Evolutionary conservation across 2,888 invertebrate genomes (phyloP), one percentile per base, ranked within the genome.

Genomic region (Yponomeuta sedellus): DNA sequence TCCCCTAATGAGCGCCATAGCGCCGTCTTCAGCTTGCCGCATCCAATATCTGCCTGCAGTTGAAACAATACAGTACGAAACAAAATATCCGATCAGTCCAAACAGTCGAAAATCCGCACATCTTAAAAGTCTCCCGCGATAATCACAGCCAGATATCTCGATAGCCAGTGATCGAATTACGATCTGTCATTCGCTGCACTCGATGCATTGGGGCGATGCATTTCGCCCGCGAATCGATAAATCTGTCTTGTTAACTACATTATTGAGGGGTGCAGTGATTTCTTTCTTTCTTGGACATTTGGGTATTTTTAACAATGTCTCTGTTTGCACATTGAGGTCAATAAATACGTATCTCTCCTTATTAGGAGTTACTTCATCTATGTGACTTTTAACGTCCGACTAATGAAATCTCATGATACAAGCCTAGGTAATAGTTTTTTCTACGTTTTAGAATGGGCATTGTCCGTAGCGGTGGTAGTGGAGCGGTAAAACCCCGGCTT

Each of bases 201-300:
- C 67, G 70, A 69, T 69, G 67, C 68, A 68, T 68, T 69, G 71
- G 69, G 62, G 69, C 72, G 70, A 69, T 71, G 68, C 56, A 65
- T 65, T 64, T 65, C 64, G 68, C 64, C 52, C 5, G 34, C 16
- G 22, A 69, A 68, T 66, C 71, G 66, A 71, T 73, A 73, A 74
- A 74, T 69, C 68, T 73, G 71, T 71, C 73, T 72, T 69, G 70
- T 71, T 71, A 71, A 68, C 52, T 62, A 64, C 65, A 58, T 64
- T 65, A 66, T 67, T 66, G 63, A 63, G 28, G 63, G 66, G 65
- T 66, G 64, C 66, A 67, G 67, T 67, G 65, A 68, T 70, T 69
- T 69, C 68, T 68, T 68, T 67, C 65, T 64, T 66, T 64, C 40
- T 12, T 39, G 25, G 12, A 34, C 28, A n/a, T 61, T 61, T 61